phyloP scores from a whole-genome alignment of 2,888 invertebrate genomes.

The Escarpia spicata region DNA sequence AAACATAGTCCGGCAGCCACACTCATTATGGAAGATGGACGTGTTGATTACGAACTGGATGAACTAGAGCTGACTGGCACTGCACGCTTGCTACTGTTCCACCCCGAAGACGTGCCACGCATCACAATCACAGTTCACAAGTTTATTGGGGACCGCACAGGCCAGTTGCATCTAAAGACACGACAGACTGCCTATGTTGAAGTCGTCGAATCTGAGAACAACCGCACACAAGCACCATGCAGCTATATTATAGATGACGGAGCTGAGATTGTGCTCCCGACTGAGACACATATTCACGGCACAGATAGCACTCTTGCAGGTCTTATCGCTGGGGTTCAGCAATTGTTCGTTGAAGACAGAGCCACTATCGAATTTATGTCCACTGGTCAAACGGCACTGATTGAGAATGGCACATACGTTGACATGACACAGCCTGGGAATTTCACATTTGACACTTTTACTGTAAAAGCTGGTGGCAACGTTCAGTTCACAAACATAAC shows the following conservation, averaged over 20 bases:
- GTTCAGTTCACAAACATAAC: constrained; percentile 45
- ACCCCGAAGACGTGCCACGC: constrained; percentile 39
- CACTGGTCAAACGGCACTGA: constrained; percentile 50
- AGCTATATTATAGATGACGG: constrained; percentile 49
- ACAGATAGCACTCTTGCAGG: constrained; percentile 50
- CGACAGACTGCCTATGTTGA: constrained; percentile 51
- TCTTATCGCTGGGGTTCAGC: constrained; percentile 46
- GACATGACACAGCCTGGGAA: constrained; percentile 44
- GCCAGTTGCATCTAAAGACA: constrained; percentile 46
- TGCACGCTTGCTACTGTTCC: constrained; percentile 46
- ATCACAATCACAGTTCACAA: constrained; percentile 43
- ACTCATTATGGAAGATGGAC: background rate
- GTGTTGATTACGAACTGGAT: constrained; percentile 47
- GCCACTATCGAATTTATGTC: constrained; percentile 46
- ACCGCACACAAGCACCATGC: constrained; percentile 52
- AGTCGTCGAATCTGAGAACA: constrained; percentile 48
- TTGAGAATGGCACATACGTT: constrained; percentile 45
- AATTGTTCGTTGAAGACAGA: constrained; percentile 47
- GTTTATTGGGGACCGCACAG: constrained; percentile 53
- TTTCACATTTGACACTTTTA: constrained; percentile 47
- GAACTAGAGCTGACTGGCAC: constrained; percentile 52
- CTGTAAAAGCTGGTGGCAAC: constrained; percentile 46
- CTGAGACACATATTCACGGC: constrained; percentile 52
- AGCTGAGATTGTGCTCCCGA: constrained; percentile 49
- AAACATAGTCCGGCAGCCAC: constrained; percentile 42